Evolutionary conservation across 2,888 invertebrate genomes (phyloP).

Genomic region (Pecten maximus): DNA sequence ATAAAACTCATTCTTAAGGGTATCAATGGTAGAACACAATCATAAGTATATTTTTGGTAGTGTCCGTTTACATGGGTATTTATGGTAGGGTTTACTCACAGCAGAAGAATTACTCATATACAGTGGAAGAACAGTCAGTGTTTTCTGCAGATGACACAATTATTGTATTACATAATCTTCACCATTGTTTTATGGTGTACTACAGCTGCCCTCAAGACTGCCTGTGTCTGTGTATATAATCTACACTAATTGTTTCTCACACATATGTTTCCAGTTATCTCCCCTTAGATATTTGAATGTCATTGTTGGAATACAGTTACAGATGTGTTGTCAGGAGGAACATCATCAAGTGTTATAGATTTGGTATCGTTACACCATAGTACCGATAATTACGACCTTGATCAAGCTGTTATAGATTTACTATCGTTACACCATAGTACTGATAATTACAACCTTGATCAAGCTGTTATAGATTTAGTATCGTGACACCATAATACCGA

Average conservation of each 20-base stretch:
- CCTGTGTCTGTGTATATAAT: background rate
- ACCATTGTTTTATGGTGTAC: background rate
- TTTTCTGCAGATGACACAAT: constrained; percentile 3
- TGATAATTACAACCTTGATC: background rate
- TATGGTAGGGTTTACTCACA: background rate
- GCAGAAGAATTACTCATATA: background rate
- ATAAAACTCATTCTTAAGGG: background rate
- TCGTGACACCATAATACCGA: too few relatives aligned
- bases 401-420: background rate
- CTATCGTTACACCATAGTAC: background rate
- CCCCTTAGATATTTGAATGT: background rate
- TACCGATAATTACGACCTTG: background rate
- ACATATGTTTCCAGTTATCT: background rate
- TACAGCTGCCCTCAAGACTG: background rate
- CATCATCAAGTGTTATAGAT: background rate
- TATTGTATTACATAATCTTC: background rate
- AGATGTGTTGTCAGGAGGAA: background rate
- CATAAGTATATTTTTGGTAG: background rate
- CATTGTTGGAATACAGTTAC: background rate
- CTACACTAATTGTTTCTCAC: background rate
- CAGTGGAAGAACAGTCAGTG: too few relatives aligned
- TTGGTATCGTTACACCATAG: background rate
- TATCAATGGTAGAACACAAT: background rate
- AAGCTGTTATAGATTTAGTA: background rate
- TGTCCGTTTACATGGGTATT: background rate